Conservation (phyloP, 2,888 invertebrate genomes). For the Empis stercorea region DNA sequence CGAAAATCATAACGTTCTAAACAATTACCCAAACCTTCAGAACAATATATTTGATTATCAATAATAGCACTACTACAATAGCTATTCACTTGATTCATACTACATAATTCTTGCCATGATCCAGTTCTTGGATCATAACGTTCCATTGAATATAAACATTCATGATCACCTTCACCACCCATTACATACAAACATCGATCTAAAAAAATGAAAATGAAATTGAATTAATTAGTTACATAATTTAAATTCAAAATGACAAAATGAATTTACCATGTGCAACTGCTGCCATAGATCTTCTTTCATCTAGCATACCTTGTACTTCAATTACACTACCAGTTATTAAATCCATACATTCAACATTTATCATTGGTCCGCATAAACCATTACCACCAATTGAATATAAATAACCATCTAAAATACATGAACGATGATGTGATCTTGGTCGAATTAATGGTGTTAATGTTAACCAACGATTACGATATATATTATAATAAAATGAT, state of each 20-base stretch:
- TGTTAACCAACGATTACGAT: constrained; percentile 21
- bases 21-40: constrained; percentile 22
- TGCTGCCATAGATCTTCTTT: constrained; percentile 24
- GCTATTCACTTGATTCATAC: constrained; percentile 21
- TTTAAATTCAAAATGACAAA: not conserved
- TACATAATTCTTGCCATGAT: constrained; percentile 18
- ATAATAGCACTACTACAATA: constrained; percentile 23
- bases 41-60: constrained; percentile 21
- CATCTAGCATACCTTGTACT: constrained; percentile 20
- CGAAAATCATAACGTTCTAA: constrained; percentile 24
- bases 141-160: constrained; percentile 21
- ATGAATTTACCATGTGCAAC: constrained; percentile 16
- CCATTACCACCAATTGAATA: constrained; percentile 24
- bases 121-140: constrained; percentile 22
- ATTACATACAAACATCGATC: constrained; percentile 22
- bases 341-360: constrained; percentile 21
- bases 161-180: constrained; percentile 23
- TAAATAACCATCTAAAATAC: constrained; percentile 19
- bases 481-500: constrained; percentile 22
- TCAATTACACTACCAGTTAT: constrained; percentile 17
- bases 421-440: constrained; percentile 24
- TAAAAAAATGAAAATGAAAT: too few species aligned
- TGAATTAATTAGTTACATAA: not conserved
- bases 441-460: constrained; percentile 16
- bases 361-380: constrained; percentile 16